Evolutionary conservation across 2,888 invertebrate species (phyloP).

Genomic region (Pristionchus entomophagus): DNA sequence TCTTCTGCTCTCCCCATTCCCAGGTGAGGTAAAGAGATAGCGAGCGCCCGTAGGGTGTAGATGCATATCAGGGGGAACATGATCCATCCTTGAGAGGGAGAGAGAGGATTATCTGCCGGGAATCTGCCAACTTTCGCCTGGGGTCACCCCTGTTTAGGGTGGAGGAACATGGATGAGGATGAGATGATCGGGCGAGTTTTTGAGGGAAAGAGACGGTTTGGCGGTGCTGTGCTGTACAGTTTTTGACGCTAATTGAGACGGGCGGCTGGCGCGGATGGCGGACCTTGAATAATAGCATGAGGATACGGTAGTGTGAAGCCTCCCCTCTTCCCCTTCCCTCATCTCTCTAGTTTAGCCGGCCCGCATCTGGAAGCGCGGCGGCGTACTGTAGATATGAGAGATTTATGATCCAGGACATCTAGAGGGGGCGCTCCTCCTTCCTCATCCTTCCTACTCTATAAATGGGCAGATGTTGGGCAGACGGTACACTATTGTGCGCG

Average conservation of each 20-base stretch:
- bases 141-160: background rate
- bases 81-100: no score
- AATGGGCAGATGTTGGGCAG: conserved; percentile 37
- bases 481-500: conserved; percentile 33
- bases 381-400: conserved; percentile 25
- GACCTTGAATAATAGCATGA: conserved; percentile 30
- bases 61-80: background rate
- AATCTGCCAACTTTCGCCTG: background rate
- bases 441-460: background rate
- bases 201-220: conserved; percentile 32
- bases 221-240: background rate
- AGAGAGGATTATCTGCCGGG: background rate
- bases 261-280: background rate
- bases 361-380: conserved; percentile 10
- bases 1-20: no score
- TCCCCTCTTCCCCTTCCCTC: background rate
- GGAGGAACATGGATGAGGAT: background rate
- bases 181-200: background rate
- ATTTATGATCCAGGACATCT: background rate
- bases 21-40: conserved; percentile 30
- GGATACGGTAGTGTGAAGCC: conserved; percentile 28
- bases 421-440: background rate
- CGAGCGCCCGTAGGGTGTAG: conserved; percentile 16
- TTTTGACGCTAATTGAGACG: conserved; percentile 39
- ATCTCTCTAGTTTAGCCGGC: background rate